A percentile compares a stretch with the other conserved stretches of the same genome.
Conservation (phyloP, 2,888 invertebrate species). For the Linnaemya vulpina region DNA sequence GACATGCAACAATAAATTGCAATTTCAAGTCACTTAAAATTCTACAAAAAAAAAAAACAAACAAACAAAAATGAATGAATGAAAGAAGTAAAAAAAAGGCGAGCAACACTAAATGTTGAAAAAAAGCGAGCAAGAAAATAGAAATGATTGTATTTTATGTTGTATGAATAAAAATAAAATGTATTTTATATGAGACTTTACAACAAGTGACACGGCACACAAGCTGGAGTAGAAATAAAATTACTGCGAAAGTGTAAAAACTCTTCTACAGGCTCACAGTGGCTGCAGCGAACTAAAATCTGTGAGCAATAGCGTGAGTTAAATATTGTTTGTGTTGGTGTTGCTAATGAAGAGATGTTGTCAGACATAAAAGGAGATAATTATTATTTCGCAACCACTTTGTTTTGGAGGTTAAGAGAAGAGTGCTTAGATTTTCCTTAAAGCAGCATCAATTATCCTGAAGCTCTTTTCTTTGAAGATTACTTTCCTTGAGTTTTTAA, state of each 20-base stretch:
- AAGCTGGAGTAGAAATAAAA: slow-evolving; percentile 19
- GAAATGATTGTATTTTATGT: slow-evolving; percentile 60
- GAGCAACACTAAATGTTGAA: slow-evolving; percentile 20
- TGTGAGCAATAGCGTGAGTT: too few relatives aligned
- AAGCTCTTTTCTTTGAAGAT: too few relatives aligned
- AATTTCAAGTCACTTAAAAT: slow-evolving; percentile 81
- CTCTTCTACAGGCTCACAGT: slow-evolving; percentile 13
- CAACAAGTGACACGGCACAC: slow-evolving; percentile 57
- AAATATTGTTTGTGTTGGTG: slow-evolving; percentile 19
- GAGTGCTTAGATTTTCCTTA: too few relatives aligned
- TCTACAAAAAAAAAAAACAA: slow-evolving; percentile 74
- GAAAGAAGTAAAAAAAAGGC: background rate
- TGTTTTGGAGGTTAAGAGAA: too few relatives aligned
- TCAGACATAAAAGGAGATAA: too few relatives aligned
- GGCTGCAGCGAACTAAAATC: background rate
- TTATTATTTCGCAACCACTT: too few relatives aligned
- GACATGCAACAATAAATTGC: slow-evolving; percentile 79
- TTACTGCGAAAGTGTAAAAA: slow-evolving; percentile 29
- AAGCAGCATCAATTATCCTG: too few relatives aligned
- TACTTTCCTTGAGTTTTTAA: too few relatives aligned
- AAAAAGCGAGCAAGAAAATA: slow-evolving; percentile 15
- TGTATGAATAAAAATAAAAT: slow-evolving; percentile 56
- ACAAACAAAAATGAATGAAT: background rate
- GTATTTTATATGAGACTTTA: slow-evolving; percentile 60
- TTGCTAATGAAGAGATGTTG: background rate